Evolutionary conservation across 2,888 invertebrate species (phyloP).

Genomic region (Latrodectus hesperus): DNA sequence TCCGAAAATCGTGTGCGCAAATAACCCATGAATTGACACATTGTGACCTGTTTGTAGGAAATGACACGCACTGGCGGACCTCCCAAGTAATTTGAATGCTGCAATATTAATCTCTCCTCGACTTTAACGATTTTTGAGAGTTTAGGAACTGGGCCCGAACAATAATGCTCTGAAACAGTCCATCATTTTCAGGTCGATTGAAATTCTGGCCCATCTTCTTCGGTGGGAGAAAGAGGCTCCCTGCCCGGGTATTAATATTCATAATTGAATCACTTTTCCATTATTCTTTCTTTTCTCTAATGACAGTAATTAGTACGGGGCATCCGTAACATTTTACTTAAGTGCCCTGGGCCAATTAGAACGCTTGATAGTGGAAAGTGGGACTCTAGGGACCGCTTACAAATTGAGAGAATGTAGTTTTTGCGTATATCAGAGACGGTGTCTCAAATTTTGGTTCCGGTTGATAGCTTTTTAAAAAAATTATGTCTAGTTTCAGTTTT

Average conservation of each 20-base stretch:
- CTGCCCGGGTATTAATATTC: slow-evolving; percentile 62
- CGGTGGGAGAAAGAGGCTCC: slow-evolving; percentile 22
- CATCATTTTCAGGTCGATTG: slow-evolving; percentile 43
- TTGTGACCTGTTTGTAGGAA: too few relatives aligned
- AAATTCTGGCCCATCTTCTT: slow-evolving; percentile 20
- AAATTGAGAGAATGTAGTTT: slow-evolving; percentile 1
- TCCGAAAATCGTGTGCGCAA: too few relatives aligned
- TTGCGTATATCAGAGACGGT: too few relatives aligned
- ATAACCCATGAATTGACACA: too few relatives aligned
- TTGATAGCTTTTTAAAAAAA: too few relatives aligned
- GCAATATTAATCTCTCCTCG: too few relatives aligned
- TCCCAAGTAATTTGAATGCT: too few relatives aligned
- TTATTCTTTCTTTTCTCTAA: slow-evolving; percentile 64
- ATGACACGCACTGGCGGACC: too few relatives aligned
- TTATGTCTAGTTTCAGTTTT: too few relatives aligned
- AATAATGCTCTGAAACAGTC: slow-evolving; percentile 42
- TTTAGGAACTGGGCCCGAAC: not conserved
- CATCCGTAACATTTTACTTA: slow-evolving; percentile 66
- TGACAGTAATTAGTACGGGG: slow-evolving; percentile 66
- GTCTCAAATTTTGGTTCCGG: too few relatives aligned
- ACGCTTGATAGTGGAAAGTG: slow-evolving; percentile 24
- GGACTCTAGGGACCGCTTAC: slow-evolving; percentile 22
- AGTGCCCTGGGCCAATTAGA: slow-evolving; percentile 62
- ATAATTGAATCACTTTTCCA: slow-evolving; percentile 67
- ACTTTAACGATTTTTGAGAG: not conserved